phyloP scores from a whole-genome alignment of 2,797 vertebrate genomes.

The Mionectes olivaceus region DNA sequence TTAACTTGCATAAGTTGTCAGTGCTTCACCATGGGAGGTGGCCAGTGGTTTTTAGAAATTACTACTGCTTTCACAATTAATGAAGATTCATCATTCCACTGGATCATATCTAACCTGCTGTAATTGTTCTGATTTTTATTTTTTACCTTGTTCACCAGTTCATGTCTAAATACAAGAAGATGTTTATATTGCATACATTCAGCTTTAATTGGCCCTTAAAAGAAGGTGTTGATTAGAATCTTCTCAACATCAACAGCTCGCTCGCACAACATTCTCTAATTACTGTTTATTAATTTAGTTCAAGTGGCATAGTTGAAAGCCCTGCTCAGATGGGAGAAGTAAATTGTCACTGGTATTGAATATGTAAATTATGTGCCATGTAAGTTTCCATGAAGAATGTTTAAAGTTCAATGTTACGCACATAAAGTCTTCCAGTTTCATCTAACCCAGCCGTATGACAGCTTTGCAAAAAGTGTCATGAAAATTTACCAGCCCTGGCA shows the following conservation, averaged over 20 bases:
- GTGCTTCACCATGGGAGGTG: neutral
- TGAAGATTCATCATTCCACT: conserved; percentile 60
- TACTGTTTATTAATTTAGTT: conserved; percentile 89
- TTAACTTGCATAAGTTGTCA: conserved; percentile 6
- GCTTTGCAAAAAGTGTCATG: conserved; percentile 36
- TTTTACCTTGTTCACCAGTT: conserved; percentile 80
- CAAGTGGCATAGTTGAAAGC: conserved; percentile 87
- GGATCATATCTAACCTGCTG: conserved; percentile 68
- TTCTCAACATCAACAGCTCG: conserved; percentile 86
- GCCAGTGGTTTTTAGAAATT: conserved; percentile 55
- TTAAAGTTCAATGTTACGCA: conserved; percentile 80
- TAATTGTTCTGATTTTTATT: conserved; percentile 80
- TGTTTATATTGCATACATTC: conserved; percentile 88
- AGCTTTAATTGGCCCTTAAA: conserved; percentile 87
- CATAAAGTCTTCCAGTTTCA: conserved; percentile 74
- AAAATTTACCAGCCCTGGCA: conserved; percentile 61
- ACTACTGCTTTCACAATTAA: conserved; percentile 51
- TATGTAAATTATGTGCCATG: conserved; percentile 84
- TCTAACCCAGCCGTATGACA: conserved; percentile 61
- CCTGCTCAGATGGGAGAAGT: conserved; percentile 85
- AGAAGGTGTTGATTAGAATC: conserved; percentile 88
- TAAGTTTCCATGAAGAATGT: conserved; percentile 82
- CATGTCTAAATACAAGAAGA: conserved; percentile 85
- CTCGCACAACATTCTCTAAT: conserved; percentile 87
- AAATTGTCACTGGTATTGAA: conserved; percentile 87